Percentiles rank a stretch among this genome's conserved stretches.
Evolutionary conservation across 2,888 invertebrate species (phyloP).

Genomic region (Brenthis hecate): DNA sequence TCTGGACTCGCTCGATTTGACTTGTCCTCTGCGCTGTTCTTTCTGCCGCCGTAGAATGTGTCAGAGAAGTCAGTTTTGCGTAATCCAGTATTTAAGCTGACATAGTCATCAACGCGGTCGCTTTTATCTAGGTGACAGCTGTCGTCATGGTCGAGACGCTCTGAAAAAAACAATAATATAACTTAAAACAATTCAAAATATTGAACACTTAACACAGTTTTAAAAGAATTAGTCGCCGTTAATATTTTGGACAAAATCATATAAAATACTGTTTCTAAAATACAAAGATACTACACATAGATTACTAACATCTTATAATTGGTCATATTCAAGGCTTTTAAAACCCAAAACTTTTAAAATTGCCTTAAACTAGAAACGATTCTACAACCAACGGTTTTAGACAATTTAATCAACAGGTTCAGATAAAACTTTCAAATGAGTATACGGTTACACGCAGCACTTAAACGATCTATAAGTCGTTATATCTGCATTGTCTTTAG

Average conservation of each 20-base stretch:
- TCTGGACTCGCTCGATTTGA: constrained; percentile 71
- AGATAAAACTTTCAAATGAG: background rate
- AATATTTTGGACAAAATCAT: no score
- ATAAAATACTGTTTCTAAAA: no score
- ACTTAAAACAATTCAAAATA: no score
- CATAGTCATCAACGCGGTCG: constrained; percentile 80
- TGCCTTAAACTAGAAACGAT: background rate
- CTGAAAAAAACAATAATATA: constrained; percentile 61
- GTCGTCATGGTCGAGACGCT: constrained; percentile 84
- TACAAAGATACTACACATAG: no score
- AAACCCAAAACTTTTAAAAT: no score
- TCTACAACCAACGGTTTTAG: background rate
- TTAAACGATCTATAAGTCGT: constrained; percentile 9
- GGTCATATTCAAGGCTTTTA: no score
- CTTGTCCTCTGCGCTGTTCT: constrained; percentile 68
- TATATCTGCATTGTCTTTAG: constrained; percentile 28
- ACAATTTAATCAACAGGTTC: background rate
- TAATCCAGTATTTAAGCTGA: constrained; percentile 86
- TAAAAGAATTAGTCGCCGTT: no score
- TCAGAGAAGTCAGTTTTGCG: constrained; percentile 87
- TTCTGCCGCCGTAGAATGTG: constrained; percentile 82
- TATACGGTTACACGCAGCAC: constrained; percentile 1
- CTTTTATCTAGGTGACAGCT: constrained; percentile 68
- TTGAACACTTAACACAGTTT: no score
- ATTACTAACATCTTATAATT: no score